Conservation (phyloP, 2,888 invertebrate species). For the Lasioglossum lativentre region DNA sequence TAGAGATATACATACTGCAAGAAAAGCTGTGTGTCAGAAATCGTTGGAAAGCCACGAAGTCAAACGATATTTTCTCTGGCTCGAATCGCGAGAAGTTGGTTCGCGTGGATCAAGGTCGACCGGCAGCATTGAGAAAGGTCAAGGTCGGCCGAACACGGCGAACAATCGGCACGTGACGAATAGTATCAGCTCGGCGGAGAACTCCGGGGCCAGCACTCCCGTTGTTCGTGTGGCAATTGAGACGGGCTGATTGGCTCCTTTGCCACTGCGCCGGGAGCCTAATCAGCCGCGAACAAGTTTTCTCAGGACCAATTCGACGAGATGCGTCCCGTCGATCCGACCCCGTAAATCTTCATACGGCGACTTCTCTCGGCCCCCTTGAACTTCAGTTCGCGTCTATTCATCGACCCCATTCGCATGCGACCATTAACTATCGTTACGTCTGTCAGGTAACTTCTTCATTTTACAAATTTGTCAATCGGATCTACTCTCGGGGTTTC, state of each 20-base stretch:
- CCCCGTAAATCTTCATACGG: neutral
- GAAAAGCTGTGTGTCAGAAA: neutral
- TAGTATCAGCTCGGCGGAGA: constrained; percentile 21
- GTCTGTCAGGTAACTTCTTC: neutral
- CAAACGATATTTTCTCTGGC: neutral
- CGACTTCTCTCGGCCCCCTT: constrained; percentile 8
- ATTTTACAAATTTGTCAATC: neutral
- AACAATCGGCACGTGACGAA: constrained; percentile 46
- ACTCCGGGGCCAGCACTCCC: neutral
- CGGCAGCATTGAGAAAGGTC: constrained; percentile 56
- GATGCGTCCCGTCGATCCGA: neutral
- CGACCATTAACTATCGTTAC: neutral
- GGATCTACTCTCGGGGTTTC: neutral
- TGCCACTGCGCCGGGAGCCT: constrained; percentile 8
- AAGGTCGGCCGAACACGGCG: constrained; percentile 50
- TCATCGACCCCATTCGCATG: neutral
- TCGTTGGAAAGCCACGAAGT: neutral
- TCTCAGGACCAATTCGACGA: constrained; percentile 15
- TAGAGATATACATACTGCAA: too few relatives aligned
- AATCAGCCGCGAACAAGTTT: constrained; percentile 27
- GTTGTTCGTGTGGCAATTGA: constrained; percentile 35
- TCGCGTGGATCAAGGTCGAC: constrained; percentile 38
- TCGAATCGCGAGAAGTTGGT: neutral
- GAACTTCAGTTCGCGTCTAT: constrained; percentile 1
- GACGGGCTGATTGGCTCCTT: constrained; percentile 46